Evolutionary conservation across 2,797 vertebrate species (phyloP), one percentile per base, ranked within the genome.

Genomic region (Loris lydekkerianus): DNA sequence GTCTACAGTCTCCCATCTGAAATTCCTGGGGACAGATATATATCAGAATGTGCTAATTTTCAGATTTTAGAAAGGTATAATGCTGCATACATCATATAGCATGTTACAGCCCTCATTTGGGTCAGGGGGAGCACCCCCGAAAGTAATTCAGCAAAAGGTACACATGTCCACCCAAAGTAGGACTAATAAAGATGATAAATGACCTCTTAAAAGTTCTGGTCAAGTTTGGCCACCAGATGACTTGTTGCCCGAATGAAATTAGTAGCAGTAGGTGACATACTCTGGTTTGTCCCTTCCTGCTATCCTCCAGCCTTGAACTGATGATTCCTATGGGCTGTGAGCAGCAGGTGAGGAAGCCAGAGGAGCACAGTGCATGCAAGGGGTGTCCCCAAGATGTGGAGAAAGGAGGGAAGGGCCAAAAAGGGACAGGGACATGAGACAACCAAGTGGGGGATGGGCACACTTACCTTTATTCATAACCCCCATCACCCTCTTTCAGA

Each of bases 81-180:
- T 34, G 63, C 17, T 31, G 1, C 2, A n/a, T 1, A 0, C 25
- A 27, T 37, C 17, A 7, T 43, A 25, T 27, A 75, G 10, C 53
- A 70, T 17, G 15, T 43, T 65, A 56, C 3, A 46, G 34, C 7
- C 2, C 5, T 0, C 40, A n/a, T 13, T 27, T 63, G 31, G 21
- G 58, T 67, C 20, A 5, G n/a, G 3, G 15, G 7, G 11, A 65
- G 23, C 13, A 76, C 1, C 37, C 15, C 15, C 17, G 67, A 21
- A 73, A 53, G 8, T 60, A 67, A 58, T 89, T 81, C 40, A 92
- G 63, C 37, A 75, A 89, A 82, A 83, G 25, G 9, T 75, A 15
- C 6, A 46, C 40, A 67, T 29, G 46, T 63, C 34, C 60, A 82
- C 23, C 56, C 77, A 60, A 86, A 27, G 2, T 53, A 6, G 20